phyloP scores from a whole-genome alignment of 2,797 vertebrate genomes.

The Onychomys arenicola region DNA sequence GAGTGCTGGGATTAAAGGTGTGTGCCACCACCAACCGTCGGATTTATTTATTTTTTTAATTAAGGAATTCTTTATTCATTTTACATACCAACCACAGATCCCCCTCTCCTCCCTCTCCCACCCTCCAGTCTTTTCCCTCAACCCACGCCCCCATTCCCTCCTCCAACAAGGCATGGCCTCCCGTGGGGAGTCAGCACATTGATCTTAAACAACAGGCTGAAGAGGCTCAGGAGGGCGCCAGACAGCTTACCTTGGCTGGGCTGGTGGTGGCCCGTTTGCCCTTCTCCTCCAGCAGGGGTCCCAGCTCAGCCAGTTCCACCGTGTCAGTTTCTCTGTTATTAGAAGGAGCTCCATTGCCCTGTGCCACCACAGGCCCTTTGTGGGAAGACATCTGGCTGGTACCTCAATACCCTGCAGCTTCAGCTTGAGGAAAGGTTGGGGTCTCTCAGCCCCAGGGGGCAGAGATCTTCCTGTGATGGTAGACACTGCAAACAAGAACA shows the following conservation, averaged over 20 bases:
- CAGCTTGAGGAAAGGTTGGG: conserved; percentile 54
- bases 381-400: conserved; percentile 88
- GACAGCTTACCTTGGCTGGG: conserved; percentile 87
- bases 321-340: conserved; percentile 89
- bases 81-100: no score
- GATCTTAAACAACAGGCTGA: neutral
- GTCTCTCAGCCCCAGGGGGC: conserved; percentile 71
- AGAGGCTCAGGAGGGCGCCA: neutral
- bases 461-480: conserved; percentile 71
- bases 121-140: no score
- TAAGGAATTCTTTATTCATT: no score
- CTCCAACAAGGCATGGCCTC: no score
- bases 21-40: no score
- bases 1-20: no score
- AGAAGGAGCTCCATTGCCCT: conserved; percentile 91
- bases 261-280: conserved; percentile 83
- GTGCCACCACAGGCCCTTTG: conserved; percentile 92
- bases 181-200: no score
- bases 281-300: conserved; percentile 93
- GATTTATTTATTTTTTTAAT: no score
- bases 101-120: no score
- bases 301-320: conserved; percentile 95
- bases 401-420: conserved; percentile 23
- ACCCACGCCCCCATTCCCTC: no score
- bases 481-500: conserved; percentile 72